A percentile compares a stretch with the other conserved stretches of the same genome.
phyloP scores from a whole-genome alignment of 1,140 invertebrate species.

The Drosophila willistoni region DNA sequence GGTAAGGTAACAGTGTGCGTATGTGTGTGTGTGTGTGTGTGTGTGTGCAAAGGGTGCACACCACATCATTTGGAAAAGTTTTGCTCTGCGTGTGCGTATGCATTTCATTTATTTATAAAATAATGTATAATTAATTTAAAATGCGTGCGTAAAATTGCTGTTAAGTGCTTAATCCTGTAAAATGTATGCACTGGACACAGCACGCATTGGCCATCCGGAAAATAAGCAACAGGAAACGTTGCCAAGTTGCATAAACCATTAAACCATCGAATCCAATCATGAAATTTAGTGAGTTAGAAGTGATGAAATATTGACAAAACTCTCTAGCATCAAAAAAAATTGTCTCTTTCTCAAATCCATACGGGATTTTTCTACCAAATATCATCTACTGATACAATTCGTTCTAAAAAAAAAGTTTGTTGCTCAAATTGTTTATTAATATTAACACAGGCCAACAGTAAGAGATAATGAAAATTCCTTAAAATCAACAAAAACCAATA shows the following conservation, averaged over 20 bases:
- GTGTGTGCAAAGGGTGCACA: neutral
- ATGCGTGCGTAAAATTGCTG: slow-evolving; percentile 73
- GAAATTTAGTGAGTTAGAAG: slow-evolving; percentile 2
- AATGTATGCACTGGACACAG: slow-evolving; percentile 23
- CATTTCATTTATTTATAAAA: slow-evolving; percentile 78
- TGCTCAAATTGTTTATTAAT: too few relatives aligned
- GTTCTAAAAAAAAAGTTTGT: too few relatives aligned
- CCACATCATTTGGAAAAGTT: slow-evolving; percentile 48
- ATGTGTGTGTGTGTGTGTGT: neutral
- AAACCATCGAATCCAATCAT: slow-evolving; percentile 12
- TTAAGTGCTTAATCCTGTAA: slow-evolving; percentile 79
- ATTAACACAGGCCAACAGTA: too few relatives aligned
- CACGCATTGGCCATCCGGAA: neutral
- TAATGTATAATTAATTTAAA: slow-evolving; percentile 76
- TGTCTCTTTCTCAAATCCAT: too few relatives aligned
- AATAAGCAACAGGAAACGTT: slow-evolving; percentile 26
- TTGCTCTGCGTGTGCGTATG: slow-evolving; percentile 49
- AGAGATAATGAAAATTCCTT: too few relatives aligned
- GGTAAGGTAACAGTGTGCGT: neutral
- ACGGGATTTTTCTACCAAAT: too few relatives aligned
- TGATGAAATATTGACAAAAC: neutral
- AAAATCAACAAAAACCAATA: too few relatives aligned
- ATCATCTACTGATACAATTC: too few relatives aligned
- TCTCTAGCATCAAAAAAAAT: too few relatives aligned
- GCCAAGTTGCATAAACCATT: slow-evolving; percentile 10